Percentiles rank a stretch among this genome's conserved stretches.
These are phyloP conservation scores for Pentamera pediparva DNA, from an alignment of 53 echinoderm and acorn worm genomes.

Conservation along the genomic window DNA sequence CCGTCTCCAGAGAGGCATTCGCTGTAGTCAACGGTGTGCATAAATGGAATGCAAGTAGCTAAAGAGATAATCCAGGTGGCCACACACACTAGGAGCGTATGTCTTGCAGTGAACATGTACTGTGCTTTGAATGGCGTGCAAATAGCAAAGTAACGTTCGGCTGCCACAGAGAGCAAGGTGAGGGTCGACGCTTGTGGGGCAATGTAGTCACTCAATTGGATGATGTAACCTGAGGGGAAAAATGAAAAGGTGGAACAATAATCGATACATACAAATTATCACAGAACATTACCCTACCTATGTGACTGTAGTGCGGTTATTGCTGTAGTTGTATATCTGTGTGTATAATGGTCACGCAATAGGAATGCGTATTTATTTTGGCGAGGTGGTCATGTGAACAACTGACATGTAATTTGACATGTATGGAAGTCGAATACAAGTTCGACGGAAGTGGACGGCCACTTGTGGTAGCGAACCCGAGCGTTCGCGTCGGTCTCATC, in stretches of 20 bases:
- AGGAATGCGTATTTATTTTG: too few species aligned
- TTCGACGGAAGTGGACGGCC: too few species aligned
- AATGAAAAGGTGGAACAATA: neutral
- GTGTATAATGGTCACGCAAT: too few species aligned
- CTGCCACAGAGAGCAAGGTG: slow-evolving; percentile 73
- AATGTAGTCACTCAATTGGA: slow-evolving; percentile 52
- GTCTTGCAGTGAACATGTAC: slow-evolving; percentile 68
- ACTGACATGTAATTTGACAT: too few species aligned
- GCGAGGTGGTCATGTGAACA: too few species aligned
- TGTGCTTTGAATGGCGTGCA: slow-evolving; percentile 82
- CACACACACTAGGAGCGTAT: slow-evolving; percentile 60
- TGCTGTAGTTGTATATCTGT: too few species aligned
- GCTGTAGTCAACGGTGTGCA: slow-evolving; percentile 32
- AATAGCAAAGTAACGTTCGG: slow-evolving; percentile 79
- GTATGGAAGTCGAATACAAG: too few species aligned
- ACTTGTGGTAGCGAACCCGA: too few species aligned
- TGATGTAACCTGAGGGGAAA: slow-evolving; percentile 62
- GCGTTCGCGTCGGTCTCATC: too few species aligned
- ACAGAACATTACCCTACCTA: too few species aligned
- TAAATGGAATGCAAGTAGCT: slow-evolving; percentile 51
- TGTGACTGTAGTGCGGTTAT: too few species aligned
- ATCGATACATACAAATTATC: too few species aligned
- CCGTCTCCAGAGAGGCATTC: slow-evolving; percentile 11
- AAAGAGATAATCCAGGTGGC: slow-evolving; percentile 65
- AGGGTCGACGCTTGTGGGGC: slow-evolving; percentile 65